Conservation (phyloP, 2,888 invertebrate genomes). For the Tortricodes alternella region DNA sequence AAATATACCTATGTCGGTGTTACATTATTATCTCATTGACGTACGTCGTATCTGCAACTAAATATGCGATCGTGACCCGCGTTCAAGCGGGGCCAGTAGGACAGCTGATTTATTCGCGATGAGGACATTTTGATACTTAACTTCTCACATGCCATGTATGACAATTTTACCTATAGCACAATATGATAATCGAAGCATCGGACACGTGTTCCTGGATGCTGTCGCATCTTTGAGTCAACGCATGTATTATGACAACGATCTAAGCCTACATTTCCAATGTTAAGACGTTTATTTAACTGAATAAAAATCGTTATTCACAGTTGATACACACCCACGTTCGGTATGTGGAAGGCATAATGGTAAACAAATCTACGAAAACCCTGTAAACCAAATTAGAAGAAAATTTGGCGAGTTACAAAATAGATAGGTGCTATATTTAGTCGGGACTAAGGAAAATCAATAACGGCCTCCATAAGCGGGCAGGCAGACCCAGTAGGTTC, state of each 20-base stretch:
- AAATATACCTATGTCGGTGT: neutral
- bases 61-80: constrained; percentile 28
- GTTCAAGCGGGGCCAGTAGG: constrained; percentile 30
- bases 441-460: constrained; percentile 48
- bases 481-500: constrained; percentile 37
- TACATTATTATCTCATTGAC: constrained; percentile 5
- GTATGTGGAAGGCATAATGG: neutral
- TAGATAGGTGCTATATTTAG: constrained; percentile 45
- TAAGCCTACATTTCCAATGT: too few species aligned
- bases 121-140: constrained; percentile 8
- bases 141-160: constrained; percentile 1
- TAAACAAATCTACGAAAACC: neutral
- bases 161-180: neutral
- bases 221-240: neutral
- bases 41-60: constrained; percentile 26
- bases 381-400: constrained; percentile 10
- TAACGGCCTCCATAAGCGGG: constrained; percentile 49
- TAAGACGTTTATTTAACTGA: too few species aligned
- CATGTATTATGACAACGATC: neutral
- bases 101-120: constrained; percentile 29
- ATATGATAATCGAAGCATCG: neutral
- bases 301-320: too few species aligned
- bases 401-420: constrained; percentile 20
- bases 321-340: neutral
- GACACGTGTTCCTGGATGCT: neutral